A percentile compares a stretch with the other conserved stretches of the same genome.
phyloP scores from a whole-genome alignment of 2,113 vertebrate species.

The Ivindomyrus marchei region DNA sequence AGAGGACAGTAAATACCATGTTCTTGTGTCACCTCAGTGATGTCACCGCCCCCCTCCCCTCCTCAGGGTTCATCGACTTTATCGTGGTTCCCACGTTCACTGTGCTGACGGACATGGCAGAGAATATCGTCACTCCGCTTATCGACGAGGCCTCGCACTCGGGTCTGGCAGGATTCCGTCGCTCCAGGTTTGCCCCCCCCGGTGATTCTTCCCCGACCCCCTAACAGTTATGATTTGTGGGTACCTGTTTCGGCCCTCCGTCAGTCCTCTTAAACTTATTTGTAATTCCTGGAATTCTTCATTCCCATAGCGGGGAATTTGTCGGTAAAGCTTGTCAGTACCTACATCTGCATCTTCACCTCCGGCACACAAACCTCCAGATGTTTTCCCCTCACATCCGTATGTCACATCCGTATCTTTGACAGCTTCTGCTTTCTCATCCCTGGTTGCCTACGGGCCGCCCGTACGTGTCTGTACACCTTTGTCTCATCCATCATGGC shows the following conservation, averaged over 20 bases:
- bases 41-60: not conserved
- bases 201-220: not conserved
- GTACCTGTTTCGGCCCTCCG: not conserved
- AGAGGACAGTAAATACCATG: not conserved
- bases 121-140: slow-evolving; percentile 86
- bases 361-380: not conserved
- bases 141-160: slow-evolving; percentile 80
- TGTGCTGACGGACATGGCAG: slow-evolving; percentile 92
- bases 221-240: not conserved
- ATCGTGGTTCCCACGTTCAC: slow-evolving; percentile 97
- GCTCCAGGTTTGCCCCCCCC: slow-evolving; percentile 69
- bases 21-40: not conserved
- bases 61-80: slow-evolving; percentile 92
- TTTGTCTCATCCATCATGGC: not conserved
- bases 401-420: not conserved
- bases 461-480: not conserved
- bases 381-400: not conserved
- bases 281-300: not conserved
- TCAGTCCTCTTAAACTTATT: not conserved
- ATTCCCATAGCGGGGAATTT: not conserved
- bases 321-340: not conserved
- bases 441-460: not conserved
- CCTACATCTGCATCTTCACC: not conserved
- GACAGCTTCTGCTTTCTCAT: not conserved
- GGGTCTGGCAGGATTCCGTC: slow-evolving; percentile 69